Base-by-base conservation (phyloP, 2,113 vertebrate genomes). In the Charadrius vociferus region DNA sequence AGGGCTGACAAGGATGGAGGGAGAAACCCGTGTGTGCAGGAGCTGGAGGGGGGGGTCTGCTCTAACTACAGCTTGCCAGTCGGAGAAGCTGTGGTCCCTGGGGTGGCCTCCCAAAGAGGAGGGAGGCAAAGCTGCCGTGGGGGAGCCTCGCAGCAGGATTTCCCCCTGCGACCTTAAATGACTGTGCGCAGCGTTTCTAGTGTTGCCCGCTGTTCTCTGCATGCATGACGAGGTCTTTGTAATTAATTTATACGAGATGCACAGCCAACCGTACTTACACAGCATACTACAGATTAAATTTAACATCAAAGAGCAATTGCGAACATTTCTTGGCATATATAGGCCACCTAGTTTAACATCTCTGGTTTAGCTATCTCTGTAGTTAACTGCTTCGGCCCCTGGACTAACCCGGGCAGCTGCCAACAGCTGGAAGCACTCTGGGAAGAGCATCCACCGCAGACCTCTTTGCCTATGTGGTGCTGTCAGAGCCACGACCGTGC, bases 291-390 rank as follows among this genome's bases (percentile, higher is more conserved):
- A 55, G 91, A 93, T 93, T 83, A 93, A 88, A 91, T 81, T 53
- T 61, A 95, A 92, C 95, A 93, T 97, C 91, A 97, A 92, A 94
- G 59, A 92, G 90, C 78, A 79, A 84, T 75, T 16, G 18, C 2
- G 37, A 95, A 95, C 34, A 7, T 50, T 87, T 94, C 92, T 71
- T 97, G 96, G 91, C 97, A 95, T 94, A 96, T 96, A 83, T 97
- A 97, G 91, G 97, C 86, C 94, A 95, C 86, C 94, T 80, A 91
- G 27, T 94, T 94, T 81, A 94, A 86, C 71, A 86, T 75, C 78
- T 89, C 61, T 32, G 23, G 63, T 66, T 45, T 45, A 61, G 41
- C 94, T 87, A 19, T 71, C 61, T 93, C 87, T 77, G 39, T 26
- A 32, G 67, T 95, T 97, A 94, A 95, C 94, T 84, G 73, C 80